A percentile compares a stretch with the other conserved stretches of the same genome.
Evolutionary conservation across 2,113 vertebrate genomes (phyloP).

Genomic region (Laterallus jamaicensis): DNA sequence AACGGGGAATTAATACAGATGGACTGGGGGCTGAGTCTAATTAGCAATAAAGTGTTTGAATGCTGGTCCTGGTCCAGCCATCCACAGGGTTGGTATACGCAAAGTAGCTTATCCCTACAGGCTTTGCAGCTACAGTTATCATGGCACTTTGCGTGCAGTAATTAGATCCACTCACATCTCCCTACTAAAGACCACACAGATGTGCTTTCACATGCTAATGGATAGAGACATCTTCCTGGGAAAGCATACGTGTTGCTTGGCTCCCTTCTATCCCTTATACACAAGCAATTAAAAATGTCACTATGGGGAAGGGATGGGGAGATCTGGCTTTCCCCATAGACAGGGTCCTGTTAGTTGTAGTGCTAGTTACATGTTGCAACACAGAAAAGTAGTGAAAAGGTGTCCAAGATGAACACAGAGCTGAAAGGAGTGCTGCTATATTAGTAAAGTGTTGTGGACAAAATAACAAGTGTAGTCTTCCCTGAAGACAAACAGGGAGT

Average conservation of each 20-base stretch:
- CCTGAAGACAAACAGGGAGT: accelerated
- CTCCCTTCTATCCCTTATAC: accelerated
- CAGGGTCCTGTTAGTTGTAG: not conserved
- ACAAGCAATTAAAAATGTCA: accelerated
- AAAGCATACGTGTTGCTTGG: not conserved
- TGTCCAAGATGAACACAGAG: not conserved
- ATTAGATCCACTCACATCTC: not conserved
- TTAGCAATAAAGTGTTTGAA: not conserved
- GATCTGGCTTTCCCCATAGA: too few relatives aligned
- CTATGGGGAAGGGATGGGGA: not conserved
- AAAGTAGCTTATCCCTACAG: not conserved
- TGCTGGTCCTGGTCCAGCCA: not conserved
- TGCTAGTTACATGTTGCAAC: not conserved
- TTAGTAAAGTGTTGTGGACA: not conserved
- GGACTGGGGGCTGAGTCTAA: not conserved
- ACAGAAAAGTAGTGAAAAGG: not conserved
- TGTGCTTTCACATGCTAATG: not conserved
- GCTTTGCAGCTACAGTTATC: not conserved
- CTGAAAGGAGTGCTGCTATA: not conserved
- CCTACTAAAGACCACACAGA: not conserved
- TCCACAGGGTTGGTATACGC: not conserved
- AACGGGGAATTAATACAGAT: not conserved
- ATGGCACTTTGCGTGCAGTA: not conserved
- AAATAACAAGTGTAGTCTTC: not conserved
- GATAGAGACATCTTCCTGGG: not conserved